These are phyloP conservation scores for Axea sp. DNA, from an alignment of 2,888 invertebrate species.

Conservation along the genomic window DNA sequence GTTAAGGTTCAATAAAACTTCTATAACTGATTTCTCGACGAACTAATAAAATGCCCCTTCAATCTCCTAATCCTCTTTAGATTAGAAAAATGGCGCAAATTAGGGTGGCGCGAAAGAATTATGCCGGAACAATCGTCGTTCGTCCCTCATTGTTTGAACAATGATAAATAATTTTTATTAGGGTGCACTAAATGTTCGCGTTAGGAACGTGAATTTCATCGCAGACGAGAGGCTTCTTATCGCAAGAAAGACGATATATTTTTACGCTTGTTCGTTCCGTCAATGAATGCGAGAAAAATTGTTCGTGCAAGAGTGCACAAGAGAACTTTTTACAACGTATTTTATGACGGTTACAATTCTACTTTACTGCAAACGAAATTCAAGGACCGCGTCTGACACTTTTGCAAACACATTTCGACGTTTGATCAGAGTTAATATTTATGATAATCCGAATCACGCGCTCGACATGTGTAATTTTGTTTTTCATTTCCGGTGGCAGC, in stretches of 20 bases:
- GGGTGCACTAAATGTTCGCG: conserved; percentile 10
- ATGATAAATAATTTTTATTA: conserved; percentile 51
- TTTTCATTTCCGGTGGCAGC: conserved; percentile 34
- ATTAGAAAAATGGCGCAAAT: conserved; percentile 51
- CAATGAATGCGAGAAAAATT: no score
- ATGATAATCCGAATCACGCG: conserved; percentile 5
- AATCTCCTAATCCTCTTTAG: conserved; percentile 44
- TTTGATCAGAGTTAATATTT: conserved; percentile 28
- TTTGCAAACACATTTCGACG: not conserved
- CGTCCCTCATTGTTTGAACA: conserved; percentile 10
- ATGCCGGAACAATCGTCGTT: conserved; percentile 32
- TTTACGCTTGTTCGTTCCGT: no score
- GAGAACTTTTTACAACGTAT: no score
- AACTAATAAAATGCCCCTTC: conserved; percentile 45
- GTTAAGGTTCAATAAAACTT: conserved; percentile 45
- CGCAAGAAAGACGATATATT: conserved; percentile 6
- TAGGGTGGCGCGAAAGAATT: conserved; percentile 44
- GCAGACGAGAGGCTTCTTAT: conserved; percentile 7
- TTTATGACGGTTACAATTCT: no score
- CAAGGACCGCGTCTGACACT: not conserved
- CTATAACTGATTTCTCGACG: conserved; percentile 45
- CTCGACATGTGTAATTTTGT: conserved; percentile 35
- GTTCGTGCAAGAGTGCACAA: no score
- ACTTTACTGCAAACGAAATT: not conserved
- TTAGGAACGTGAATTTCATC: conserved; percentile 10